These are phyloP conservation scores for Caenorhabditis wallacei DNA, from an alignment of 2,888 invertebrate genomes.

Conservation along the genomic window DNA sequence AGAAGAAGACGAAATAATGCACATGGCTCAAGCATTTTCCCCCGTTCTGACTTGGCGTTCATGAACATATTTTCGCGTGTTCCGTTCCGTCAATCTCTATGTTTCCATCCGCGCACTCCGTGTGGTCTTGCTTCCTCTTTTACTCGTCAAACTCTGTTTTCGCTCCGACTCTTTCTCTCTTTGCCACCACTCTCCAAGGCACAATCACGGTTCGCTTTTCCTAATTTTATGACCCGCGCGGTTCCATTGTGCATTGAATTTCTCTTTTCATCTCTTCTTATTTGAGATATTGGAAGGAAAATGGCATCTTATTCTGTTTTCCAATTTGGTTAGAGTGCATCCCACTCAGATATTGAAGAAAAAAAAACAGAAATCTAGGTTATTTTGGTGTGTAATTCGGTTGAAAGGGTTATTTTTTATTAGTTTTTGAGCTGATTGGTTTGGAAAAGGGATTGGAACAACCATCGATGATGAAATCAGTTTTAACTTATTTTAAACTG, in stretches of 20 bases:
- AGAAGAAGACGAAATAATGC: slow-evolving; percentile 27
- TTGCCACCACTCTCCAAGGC: not conserved
- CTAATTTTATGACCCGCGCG: slow-evolving; percentile 47
- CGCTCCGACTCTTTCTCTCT: slow-evolving; percentile 15
- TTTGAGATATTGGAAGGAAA: slow-evolving; percentile 17
- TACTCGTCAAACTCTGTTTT: slow-evolving; percentile 12
- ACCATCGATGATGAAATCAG: no score
- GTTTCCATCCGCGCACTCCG: slow-evolving; percentile 38
- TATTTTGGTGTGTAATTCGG: not conserved
- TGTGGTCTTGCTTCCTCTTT: slow-evolving; percentile 7
- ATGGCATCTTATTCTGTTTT: slow-evolving; percentile 11
- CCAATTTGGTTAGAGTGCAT: slow-evolving; percentile 31
- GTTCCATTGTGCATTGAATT: slow-evolving; percentile 10
- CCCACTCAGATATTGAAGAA: not conserved
- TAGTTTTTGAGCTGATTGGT: no score
- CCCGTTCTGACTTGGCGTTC: slow-evolving; percentile 5
- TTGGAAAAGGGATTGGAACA: no score
- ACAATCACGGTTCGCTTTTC: slow-evolving; percentile 36
- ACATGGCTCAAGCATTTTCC: slow-evolving; percentile 45
- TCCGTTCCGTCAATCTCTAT: slow-evolving; percentile 20
- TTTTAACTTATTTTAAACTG: no score
- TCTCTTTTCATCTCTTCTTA: not conserved
- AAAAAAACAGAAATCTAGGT: not conserved
- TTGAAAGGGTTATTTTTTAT: not conserved
- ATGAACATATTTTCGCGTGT: slow-evolving; percentile 24